phyloP scores from a whole-genome alignment of 2,888 invertebrate genomes.

The Cacoxenus indagator region DNA sequence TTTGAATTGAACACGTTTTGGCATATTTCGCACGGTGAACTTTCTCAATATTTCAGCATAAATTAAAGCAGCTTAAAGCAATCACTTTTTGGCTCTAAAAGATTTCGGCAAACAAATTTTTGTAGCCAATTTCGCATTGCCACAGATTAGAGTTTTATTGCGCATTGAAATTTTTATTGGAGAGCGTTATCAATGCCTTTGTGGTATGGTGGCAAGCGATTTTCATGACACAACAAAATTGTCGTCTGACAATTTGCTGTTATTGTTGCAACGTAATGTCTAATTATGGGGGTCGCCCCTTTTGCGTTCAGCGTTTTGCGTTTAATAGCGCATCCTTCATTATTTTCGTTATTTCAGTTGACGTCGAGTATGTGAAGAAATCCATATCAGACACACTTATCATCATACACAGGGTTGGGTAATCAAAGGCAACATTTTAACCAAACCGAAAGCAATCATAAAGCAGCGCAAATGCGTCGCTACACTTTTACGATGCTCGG shows the following conservation, averaged over 20 bases:
- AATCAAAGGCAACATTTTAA: constrained; percentile 7
- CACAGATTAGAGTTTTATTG: too few species aligned
- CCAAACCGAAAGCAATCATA: constrained; percentile 4
- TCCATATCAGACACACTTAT: neutral
- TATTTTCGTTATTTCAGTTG: neutral
- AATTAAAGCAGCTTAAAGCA: too few species aligned
- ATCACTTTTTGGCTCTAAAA: too few species aligned
- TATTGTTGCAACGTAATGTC: constrained; percentile 50
- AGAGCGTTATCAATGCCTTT: too few species aligned
- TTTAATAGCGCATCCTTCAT: constrained; percentile 39
- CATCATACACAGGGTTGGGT: neutral
- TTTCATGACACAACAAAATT: too few species aligned
- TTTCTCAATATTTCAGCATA: too few species aligned
- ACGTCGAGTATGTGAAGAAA: neutral
- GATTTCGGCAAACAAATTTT: too few species aligned
- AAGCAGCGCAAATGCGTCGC: neutral
- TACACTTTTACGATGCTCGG: neutral
- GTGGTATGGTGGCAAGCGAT: too few species aligned
- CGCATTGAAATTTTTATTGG: too few species aligned
- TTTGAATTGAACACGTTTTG: too few species aligned
- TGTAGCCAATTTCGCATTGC: too few species aligned
- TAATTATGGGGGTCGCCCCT: constrained; percentile 52
- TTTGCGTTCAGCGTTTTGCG: constrained; percentile 11
- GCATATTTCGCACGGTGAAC: too few species aligned
- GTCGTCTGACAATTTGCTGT: constrained; percentile 13